Conservation (phyloP, 2,888 invertebrate genomes). For the Leptopterna dolabrata region DNA sequence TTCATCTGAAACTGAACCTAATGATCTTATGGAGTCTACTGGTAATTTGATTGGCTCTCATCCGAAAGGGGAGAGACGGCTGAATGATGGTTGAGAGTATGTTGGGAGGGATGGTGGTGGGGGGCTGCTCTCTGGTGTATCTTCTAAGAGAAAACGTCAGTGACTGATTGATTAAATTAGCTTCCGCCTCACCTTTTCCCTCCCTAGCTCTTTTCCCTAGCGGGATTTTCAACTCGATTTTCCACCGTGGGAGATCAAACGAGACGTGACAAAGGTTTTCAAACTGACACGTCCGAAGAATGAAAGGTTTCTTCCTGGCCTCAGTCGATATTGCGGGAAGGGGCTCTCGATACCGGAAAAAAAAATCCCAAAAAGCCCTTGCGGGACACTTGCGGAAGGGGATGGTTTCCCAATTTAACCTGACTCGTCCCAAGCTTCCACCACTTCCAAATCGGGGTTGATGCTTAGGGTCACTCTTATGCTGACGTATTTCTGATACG, state of each 20-base stretch:
- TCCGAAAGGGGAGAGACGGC: not conserved
- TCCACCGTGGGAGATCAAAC: not conserved
- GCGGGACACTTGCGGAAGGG: too few species aligned
- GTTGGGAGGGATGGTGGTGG: not conserved
- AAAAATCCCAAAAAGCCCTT: too few species aligned
- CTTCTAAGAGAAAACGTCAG: constrained; percentile 24
- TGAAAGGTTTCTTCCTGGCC: not conserved
- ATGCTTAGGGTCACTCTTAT: too few species aligned
- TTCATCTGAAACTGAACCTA: constrained; percentile 24
- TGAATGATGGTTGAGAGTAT: not conserved
- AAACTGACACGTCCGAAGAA: not conserved
- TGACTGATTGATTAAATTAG: constrained; percentile 23
- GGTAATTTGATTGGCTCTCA: constrained; percentile 13
- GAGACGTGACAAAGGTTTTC: constrained; percentile 5
- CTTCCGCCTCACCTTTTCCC: constrained; percentile 5
- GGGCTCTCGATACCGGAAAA: too few species aligned
- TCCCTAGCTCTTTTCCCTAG: not conserved
- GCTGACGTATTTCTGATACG: too few species aligned
- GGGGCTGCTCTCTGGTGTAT: not conserved
- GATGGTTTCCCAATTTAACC: too few species aligned
- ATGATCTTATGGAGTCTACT: constrained; percentile 15
- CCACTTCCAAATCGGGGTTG: too few species aligned
- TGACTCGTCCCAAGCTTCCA: too few species aligned
- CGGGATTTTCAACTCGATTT: constrained; percentile 28
- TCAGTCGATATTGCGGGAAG: not conserved